These are phyloP conservation scores for Cephus rjabovi DNA, from an alignment of 2,888 invertebrate genomes.

Conservation along the genomic window DNA sequence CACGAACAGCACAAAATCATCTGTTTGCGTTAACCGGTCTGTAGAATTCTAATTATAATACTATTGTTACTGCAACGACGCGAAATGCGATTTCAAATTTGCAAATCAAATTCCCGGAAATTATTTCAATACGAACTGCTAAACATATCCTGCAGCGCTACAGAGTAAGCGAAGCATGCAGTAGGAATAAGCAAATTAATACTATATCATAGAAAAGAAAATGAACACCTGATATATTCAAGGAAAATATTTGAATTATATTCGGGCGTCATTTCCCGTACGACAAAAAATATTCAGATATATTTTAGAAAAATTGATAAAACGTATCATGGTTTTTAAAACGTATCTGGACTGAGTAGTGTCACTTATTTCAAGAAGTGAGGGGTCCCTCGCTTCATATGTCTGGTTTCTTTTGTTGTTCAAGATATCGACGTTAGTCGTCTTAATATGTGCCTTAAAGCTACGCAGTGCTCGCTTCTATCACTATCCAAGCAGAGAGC, in stretches of 20 bases:
- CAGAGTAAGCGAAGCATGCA: constrained; percentile 10
- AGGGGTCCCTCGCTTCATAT: too few species aligned
- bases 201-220: not conserved
- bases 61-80: constrained; percentile 39
- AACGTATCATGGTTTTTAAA: too few species aligned
- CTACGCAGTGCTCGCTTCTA: too few species aligned
- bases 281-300: too few species aligned
- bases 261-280: too few species aligned
- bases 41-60: constrained; percentile 51
- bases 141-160: constrained; percentile 42
- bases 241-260: not conserved
- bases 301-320: too few species aligned
- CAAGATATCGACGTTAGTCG: too few species aligned
- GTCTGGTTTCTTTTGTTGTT: too few species aligned
- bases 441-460: too few species aligned
- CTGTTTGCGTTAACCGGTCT: constrained; percentile 15
- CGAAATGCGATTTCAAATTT: constrained; percentile 45
- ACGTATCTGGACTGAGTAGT: too few species aligned
- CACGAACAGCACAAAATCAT: not conserved
- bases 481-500: too few species aligned
- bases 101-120: constrained; percentile 51
- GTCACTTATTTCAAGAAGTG: too few species aligned
- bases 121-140: constrained; percentile 43
- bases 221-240: not conserved
- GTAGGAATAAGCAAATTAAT: constrained; percentile 5